Percentiles rank a stretch among this genome's conserved stretches.
Conservation (phyloP, 1,140 invertebrate genomes). For the Saccostrea cuccullata region DNA sequence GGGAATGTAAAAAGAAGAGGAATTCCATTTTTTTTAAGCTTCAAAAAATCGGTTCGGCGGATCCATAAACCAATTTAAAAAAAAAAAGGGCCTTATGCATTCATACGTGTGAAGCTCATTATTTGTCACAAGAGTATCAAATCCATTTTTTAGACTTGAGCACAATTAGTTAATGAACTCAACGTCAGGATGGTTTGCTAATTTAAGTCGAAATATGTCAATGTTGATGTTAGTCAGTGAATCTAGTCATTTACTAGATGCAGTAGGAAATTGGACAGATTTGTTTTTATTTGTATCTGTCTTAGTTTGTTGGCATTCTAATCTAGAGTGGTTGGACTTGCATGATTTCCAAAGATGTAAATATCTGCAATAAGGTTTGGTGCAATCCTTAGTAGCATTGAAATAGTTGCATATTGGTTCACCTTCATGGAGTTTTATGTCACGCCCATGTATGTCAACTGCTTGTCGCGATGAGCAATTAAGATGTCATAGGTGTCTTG, state of each 20-base stretch:
- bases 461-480: neutral
- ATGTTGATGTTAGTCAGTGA: neutral
- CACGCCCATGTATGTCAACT: neutral
- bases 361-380: neutral
- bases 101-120: neutral
- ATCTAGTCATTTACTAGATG: neutral
- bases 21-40: too few species aligned
- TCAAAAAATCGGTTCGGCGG: too few species aligned
- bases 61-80: too few species aligned
- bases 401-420: too few species aligned
- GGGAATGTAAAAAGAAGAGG: too few species aligned
- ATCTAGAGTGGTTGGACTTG: too few species aligned
- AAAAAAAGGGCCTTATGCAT: conserved; percentile 11
- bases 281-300: too few species aligned
- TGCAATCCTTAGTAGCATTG: too few species aligned
- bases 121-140: conserved; percentile 42
- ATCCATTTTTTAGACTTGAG: neutral
- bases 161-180: conserved; percentile 21
- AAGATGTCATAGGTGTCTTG: too few species aligned
- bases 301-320: too few species aligned
- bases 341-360: too few species aligned
- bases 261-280: conserved; percentile 29
- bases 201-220: neutral
- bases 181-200: conserved; percentile 4
- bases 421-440: neutral